Conservation (phyloP, 1,140 invertebrate genomes). For the Lucilia sericata region DNA sequence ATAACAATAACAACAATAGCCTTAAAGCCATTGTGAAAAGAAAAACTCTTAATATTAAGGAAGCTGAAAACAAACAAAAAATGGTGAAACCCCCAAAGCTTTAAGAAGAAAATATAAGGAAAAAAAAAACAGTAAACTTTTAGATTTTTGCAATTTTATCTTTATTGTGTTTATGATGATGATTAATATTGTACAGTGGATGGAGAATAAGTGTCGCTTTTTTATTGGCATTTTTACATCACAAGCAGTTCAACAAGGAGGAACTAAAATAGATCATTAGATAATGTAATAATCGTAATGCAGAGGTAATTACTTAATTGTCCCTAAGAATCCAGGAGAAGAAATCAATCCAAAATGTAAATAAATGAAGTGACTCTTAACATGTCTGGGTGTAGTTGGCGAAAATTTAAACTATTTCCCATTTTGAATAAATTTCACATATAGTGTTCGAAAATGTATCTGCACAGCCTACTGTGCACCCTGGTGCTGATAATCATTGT, state of each 20-base stretch:
- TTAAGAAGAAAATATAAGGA: neutral
- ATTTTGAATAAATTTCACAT: no score
- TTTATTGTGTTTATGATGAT: neutral
- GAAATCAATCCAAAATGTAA: no score
- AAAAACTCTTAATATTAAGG: slow-evolving; percentile 35
- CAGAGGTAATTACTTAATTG: no score
- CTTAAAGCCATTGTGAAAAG: slow-evolving; percentile 29
- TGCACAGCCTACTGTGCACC: neutral
- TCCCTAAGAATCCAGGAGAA: no score
- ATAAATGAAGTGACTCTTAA: no score
- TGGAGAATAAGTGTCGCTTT: no score
- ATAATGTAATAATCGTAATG: no score
- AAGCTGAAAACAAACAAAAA: slow-evolving; percentile 25
- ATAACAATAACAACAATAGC: neutral
- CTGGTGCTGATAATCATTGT: neutral
- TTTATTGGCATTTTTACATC: no score
- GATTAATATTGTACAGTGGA: neutral
- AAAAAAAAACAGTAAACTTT: neutral
- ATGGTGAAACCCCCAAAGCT: slow-evolving; percentile 40
- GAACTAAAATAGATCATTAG: no score
- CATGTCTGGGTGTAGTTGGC: no score
- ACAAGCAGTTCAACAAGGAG: no score
- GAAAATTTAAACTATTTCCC: no score
- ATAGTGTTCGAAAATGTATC: neutral
- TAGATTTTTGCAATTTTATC: slow-evolving; percentile 23